Evolutionary conservation across 2,797 vertebrate genomes (phyloP).

Genomic region (Neomorphus geoffroyi): DNA sequence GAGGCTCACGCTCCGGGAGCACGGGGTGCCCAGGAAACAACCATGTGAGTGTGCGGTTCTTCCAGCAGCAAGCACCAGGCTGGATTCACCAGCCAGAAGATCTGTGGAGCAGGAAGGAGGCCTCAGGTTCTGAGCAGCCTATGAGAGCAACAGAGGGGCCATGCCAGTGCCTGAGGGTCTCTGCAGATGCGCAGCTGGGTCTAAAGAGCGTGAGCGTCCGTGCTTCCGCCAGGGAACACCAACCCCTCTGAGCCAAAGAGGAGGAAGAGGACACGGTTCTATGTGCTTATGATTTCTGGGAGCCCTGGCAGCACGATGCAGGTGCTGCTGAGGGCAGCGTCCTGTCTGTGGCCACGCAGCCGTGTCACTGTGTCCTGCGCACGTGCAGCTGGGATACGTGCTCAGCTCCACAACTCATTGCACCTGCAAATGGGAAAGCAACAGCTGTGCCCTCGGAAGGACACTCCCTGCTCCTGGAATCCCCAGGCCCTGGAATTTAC

Average conservation of each 20-base stretch:
- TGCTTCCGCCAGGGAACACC: not conserved
- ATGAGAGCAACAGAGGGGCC: too few species aligned
- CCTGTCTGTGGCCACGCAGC: not conserved
- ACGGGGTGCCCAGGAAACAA: not conserved
- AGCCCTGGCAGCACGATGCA: not conserved
- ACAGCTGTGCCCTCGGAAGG: not conserved
- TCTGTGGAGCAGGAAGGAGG: too few species aligned
- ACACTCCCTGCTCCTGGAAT: too few species aligned
- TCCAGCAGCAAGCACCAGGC: not conserved
- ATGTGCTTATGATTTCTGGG: too few species aligned
- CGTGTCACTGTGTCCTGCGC: not conserved
- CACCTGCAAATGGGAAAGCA: not conserved
- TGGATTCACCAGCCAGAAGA: not conserved
- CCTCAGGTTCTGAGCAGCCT: not conserved
- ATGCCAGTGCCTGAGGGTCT: accelerated
- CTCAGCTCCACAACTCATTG: not conserved
- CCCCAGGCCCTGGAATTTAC: not conserved
- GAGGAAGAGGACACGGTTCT: not conserved
- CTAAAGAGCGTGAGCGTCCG: accelerated
- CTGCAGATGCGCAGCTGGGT: accelerated
- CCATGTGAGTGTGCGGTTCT: accelerated
- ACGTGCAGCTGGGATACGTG: too few species aligned
- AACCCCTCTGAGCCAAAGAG: too few species aligned
- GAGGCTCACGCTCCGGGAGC: too few species aligned
- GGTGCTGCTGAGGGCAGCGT: not conserved